Conservation (phyloP, 2,113 vertebrate genomes). For the Tachycineta bicolor region DNA sequence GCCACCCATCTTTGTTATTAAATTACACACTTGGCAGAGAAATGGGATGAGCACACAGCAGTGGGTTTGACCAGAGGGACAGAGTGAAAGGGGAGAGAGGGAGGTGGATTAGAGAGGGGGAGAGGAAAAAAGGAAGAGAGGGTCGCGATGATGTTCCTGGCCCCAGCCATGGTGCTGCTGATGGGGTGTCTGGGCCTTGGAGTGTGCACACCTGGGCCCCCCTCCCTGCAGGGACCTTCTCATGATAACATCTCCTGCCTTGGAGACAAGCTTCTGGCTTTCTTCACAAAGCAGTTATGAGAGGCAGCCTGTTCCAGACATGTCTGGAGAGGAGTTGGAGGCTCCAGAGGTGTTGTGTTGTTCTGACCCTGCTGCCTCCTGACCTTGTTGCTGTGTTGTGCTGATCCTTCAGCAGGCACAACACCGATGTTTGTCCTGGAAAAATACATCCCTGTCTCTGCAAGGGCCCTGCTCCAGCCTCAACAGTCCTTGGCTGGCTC, state of each 20-base stretch:
- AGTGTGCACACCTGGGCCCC: neutral
- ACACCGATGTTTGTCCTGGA: accelerated
- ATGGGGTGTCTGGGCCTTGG: accelerated
- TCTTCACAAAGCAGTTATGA: accelerated
- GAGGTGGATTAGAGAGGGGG: neutral
- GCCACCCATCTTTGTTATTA: accelerated
- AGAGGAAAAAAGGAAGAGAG: too few species aligned
- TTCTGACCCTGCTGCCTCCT: neutral
- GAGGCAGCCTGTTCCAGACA: neutral
- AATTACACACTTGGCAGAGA: neutral
- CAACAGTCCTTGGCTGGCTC: neutral
- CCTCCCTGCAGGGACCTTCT: neutral
- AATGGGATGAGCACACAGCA: neutral
- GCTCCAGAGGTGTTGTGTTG: accelerated
- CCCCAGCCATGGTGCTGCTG: accelerated
- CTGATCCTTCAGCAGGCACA: neutral
- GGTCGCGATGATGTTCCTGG: accelerated
- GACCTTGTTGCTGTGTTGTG: neutral
- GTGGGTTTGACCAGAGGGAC: too few species aligned
- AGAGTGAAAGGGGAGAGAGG: neutral
- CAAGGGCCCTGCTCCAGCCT: neutral
- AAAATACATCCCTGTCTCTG: neutral
- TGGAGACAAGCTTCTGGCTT: neutral
- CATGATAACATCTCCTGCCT: neutral
- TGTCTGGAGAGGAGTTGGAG: accelerated